phyloP scores from a whole-genome alignment of 1,140 invertebrate species.

The Listronotus oregonensis region DNA sequence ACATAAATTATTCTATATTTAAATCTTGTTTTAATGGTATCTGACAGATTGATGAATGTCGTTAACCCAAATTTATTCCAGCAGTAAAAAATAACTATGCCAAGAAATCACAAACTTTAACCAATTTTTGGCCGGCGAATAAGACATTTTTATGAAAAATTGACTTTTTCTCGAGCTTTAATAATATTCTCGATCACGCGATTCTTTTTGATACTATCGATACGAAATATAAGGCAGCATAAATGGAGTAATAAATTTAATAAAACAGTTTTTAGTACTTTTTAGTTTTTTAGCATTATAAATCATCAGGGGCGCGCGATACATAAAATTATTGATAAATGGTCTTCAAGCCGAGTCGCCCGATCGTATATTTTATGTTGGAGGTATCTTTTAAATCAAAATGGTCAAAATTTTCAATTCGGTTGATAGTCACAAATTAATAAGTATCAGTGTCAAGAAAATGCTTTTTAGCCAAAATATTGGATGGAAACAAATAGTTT shows the following conservation, averaged over 20 bases:
- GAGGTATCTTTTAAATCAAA: background rate
- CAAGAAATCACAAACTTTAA: slow-evolving; percentile 20
- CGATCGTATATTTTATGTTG: background rate
- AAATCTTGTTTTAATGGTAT: background rate
- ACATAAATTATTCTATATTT: too few species aligned
- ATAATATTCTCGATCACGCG: slow-evolving; percentile 22
- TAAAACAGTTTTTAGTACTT: slow-evolving; percentile 22
- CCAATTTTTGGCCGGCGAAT: slow-evolving; percentile 18
- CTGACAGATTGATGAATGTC: slow-evolving; percentile 13
- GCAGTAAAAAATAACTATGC: slow-evolving; percentile 20
- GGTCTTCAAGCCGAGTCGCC: background rate
- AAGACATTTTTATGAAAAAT: slow-evolving; percentile 28
- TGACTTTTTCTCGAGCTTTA: slow-evolving; percentile 19
- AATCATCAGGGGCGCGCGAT: slow-evolving; percentile 12
- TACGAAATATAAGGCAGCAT: slow-evolving; percentile 19
- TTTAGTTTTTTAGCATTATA: slow-evolving; percentile 17
- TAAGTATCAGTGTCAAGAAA: too few species aligned
- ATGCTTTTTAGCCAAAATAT: too few species aligned
- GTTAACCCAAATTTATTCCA: slow-evolving; percentile 12
- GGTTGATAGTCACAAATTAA: too few species aligned
- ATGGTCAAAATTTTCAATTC: too few species aligned
- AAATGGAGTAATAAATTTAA: slow-evolving; percentile 24
- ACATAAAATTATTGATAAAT: slow-evolving; percentile 19
- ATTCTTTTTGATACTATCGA: slow-evolving; percentile 23
- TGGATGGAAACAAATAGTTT: too few species aligned